These are phyloP conservation scores for Platorchestia sp. DNA, from an alignment of 1,140 invertebrate species.

Conservation along the genomic window DNA sequence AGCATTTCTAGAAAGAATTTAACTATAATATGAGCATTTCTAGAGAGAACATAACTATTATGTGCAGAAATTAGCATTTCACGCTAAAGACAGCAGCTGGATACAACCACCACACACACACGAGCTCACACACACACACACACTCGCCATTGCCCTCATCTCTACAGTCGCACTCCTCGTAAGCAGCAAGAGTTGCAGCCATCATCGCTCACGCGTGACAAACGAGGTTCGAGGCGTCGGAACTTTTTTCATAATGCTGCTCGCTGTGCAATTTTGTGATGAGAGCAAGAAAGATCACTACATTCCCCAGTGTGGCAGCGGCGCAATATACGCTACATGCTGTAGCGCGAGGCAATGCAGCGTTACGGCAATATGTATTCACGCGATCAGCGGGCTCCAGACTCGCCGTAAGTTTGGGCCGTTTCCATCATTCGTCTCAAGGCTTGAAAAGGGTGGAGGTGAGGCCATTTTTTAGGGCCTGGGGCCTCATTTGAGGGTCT, in stretches of 20 bases:
- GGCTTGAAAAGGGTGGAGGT: not conserved
- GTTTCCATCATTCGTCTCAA: not conserved
- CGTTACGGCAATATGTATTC: not conserved
- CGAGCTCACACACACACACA: not conserved
- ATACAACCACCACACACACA: too few species aligned
- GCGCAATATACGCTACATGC: not conserved
- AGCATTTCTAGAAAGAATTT: not conserved
- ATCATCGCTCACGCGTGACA: not conserved
- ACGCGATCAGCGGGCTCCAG: not conserved
- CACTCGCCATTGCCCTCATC: not conserved
- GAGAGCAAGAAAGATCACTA: not conserved
- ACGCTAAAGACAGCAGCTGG: too few species aligned
- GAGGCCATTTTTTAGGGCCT: too few species aligned
- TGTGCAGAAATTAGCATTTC: too few species aligned
- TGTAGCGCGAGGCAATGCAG: not conserved
- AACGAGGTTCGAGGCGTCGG: not conserved
- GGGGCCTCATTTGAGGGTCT: not conserved
- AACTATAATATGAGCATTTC: not conserved
- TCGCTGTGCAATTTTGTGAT: not conserved
- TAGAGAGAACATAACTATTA: too few species aligned
- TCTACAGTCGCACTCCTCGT: not conserved
- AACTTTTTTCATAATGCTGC: slow-evolving; percentile 9
- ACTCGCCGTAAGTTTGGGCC: not conserved
- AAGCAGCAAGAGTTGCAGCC: not conserved
- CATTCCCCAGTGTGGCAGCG: not conserved